phyloP scores from a whole-genome alignment of 2,797 vertebrate genomes.

The Bucorvus abyssinicus region DNA sequence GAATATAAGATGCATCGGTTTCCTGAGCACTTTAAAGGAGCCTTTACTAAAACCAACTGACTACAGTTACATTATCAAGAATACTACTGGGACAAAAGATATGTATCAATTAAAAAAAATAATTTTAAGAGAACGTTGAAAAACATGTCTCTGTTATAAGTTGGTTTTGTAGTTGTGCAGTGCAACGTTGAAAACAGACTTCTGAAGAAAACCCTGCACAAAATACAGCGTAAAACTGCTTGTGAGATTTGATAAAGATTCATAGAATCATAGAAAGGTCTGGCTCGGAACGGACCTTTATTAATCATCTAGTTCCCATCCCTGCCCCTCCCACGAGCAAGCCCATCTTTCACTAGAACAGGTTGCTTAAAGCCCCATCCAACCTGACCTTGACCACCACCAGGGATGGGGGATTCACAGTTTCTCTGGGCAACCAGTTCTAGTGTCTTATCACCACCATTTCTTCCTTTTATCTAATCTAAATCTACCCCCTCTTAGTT shows the following conservation, averaged over 20 bases:
- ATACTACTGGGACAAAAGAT: not conserved
- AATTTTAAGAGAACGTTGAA: not conserved
- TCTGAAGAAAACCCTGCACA: not conserved
- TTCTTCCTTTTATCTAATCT: not conserved
- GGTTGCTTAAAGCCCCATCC: not conserved
- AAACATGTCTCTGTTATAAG: not conserved
- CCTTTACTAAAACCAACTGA: not conserved
- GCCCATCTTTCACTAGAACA: not conserved
- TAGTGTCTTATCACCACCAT: not conserved
- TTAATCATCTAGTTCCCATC: not conserved
- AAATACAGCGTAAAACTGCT: not conserved
- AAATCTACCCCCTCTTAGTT: not conserved
- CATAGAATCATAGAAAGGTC: not conserved
- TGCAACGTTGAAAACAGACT: not conserved
- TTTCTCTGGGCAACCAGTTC: not conserved
- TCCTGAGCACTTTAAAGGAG: not conserved
- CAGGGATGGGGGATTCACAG: not conserved
- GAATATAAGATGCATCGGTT: not conserved
- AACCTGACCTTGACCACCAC: not conserved
- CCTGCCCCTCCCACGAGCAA: rapidly evolving
- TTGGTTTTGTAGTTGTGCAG: not conserved
- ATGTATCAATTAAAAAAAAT: not conserved
- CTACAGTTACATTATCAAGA: not conserved
- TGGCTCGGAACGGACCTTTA: not conserved
- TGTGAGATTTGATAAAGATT: not conserved